Evolutionary conservation across 1,140 invertebrate genomes (phyloP).

Genomic region (Drosophila mauritiana): DNA sequence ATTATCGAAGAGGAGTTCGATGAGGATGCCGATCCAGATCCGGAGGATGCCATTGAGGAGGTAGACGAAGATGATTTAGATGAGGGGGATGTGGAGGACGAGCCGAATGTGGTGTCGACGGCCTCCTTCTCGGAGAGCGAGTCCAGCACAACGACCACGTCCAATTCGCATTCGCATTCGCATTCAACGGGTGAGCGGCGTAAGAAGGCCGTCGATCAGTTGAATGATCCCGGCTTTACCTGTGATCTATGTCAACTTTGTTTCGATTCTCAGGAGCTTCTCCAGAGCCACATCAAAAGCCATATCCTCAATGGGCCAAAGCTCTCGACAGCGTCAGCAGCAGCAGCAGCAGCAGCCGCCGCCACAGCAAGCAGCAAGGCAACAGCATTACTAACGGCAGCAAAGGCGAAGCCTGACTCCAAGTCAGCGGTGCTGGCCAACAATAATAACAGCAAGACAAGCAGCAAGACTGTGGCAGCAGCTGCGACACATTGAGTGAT

Average conservation of each 20-base stretch:
- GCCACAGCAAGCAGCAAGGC: not conserved
- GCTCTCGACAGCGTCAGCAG: constrained; percentile 9
- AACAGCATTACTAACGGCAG: constrained; percentile 4
- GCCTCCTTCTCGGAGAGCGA: constrained; percentile 69
- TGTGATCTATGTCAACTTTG: constrained; percentile 84
- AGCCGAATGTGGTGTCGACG: constrained; percentile 28
- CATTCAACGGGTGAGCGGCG: constrained; percentile 77
- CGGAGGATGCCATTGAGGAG: constrained; percentile 35
- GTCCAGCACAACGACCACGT: constrained; percentile 58
- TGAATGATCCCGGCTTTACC: constrained; percentile 70
- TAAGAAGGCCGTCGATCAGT: constrained; percentile 52
- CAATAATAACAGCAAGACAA: constrained; percentile 23
- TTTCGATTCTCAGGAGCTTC: constrained; percentile 80
- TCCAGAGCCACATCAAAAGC: constrained; percentile 81
- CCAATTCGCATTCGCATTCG: constrained; percentile 48
- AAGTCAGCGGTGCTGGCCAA: constrained; percentile 17
- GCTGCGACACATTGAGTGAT: constrained; percentile 19
- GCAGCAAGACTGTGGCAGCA: constrained; percentile 29
- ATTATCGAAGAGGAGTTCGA: constrained; percentile 69
- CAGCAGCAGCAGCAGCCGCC: not conserved
- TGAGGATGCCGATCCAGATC: constrained; percentile 43
- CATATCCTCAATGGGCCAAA: constrained; percentile 81
- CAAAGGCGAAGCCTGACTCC: constrained; percentile 27
- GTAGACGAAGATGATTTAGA: constrained; percentile 36
- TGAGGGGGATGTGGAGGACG: constrained; percentile 18